phyloP scores from a whole-genome alignment of 1,140 invertebrate species.

The Luehdorfia chinensis region DNA sequence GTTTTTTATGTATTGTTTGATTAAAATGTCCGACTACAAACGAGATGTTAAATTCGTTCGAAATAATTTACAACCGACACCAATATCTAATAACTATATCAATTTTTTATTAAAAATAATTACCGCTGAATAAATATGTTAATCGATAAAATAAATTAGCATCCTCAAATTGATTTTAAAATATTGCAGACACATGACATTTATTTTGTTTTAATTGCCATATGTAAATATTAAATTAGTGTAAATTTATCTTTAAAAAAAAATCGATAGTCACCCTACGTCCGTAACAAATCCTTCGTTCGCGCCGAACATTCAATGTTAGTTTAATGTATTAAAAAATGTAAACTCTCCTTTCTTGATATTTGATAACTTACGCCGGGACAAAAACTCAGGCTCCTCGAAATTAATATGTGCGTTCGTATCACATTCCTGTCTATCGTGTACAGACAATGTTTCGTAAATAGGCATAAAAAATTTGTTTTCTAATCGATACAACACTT shows the following conservation, averaged over 20 bases:
- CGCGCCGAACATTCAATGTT: constrained; percentile 23
- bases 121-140: background rate
- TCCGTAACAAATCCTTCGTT: constrained; percentile 39
- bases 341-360: constrained; percentile 27
- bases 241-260: too few relatives aligned
- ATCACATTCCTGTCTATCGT: background rate
- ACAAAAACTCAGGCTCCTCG: background rate
- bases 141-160: background rate
- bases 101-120: background rate
- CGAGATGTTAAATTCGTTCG: background rate
- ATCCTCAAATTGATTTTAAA: background rate
- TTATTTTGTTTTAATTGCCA: background rate
- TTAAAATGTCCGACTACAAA: too few relatives aligned
- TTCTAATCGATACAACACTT: too few relatives aligned
- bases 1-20: too few relatives aligned
- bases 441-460: too few relatives aligned
- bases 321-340: constrained; percentile 29
- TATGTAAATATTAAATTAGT: too few relatives aligned
- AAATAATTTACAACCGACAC: background rate
- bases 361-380: constrained; percentile 13
- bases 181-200: background rate
- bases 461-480: too few relatives aligned
- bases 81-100: background rate
- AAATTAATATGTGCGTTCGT: background rate
- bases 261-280: constrained; percentile 20